A percentile compares a stretch with the other conserved stretches of the same genome.
These are phyloP conservation scores for Strigops habroptila DNA, from an alignment of 2,113 vertebrate genomes.

Conservation along the genomic window DNA sequence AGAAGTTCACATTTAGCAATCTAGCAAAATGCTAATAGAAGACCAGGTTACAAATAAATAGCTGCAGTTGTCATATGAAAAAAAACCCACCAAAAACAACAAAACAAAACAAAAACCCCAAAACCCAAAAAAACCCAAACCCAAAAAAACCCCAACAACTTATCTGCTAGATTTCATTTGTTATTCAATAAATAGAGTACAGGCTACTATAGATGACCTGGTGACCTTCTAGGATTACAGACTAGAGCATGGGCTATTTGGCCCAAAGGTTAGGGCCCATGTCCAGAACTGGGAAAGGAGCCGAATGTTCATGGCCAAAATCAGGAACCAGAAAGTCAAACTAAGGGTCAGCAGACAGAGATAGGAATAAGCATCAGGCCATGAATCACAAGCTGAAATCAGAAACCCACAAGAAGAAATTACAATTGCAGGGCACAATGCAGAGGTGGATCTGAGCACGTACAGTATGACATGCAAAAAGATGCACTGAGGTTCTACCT, in stretches of 20 bases:
- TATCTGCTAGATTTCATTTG: background rate
- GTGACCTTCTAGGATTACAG: conserved; percentile 42
- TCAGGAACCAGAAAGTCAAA: conserved; percentile 49
- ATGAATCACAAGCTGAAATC: background rate
- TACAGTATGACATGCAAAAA: fast-evolving
- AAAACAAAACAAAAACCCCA: background rate
- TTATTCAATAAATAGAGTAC: background rate
- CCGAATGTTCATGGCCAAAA: background rate
- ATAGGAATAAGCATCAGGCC: background rate
- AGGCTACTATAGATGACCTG: conserved; percentile 12
- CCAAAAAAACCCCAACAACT: background rate
- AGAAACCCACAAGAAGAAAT: background rate
- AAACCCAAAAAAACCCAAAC: background rate
- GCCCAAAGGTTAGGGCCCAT: conserved; percentile 42
- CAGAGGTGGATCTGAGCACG: background rate
- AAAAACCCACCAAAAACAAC: background rate
- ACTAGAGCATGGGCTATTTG: background rate
- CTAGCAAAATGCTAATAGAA: background rate
- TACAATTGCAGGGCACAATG: background rate
- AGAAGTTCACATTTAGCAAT: background rate
- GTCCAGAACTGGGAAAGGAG: conserved; percentile 42
- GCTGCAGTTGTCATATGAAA: background rate
- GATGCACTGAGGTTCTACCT: background rate
- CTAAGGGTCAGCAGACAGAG: conserved; percentile 26
- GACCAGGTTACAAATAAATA: background rate